phyloP scores from a whole-genome alignment of 2,797 vertebrate species.

The Myotis vivesi region DNA sequence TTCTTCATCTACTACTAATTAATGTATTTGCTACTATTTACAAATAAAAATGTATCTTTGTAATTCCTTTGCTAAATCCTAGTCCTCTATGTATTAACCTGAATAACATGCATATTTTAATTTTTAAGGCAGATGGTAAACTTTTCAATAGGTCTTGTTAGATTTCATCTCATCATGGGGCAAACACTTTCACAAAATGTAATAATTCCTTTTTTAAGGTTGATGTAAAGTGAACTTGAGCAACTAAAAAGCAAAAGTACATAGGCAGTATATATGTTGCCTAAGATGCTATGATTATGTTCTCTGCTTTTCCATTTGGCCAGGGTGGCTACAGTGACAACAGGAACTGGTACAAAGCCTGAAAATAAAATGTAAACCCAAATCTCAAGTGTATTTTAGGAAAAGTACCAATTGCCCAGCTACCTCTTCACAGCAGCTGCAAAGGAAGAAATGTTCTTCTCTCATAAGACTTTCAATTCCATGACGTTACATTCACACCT shows the following conservation, averaged over 20 bases:
- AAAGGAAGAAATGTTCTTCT: background rate
- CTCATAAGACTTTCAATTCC: background rate
- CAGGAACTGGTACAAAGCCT: background rate
- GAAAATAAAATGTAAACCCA: conserved; percentile 31
- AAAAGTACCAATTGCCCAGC: background rate
- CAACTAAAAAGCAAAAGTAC: conserved; percentile 36
- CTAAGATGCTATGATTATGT: background rate
- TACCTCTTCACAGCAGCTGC: background rate
- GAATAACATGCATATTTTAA: conserved; percentile 29
- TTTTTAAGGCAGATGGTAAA: conserved; percentile 62
- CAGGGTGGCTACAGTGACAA: background rate
- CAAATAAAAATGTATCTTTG: conserved; percentile 22
- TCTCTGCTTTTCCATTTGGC: background rate
- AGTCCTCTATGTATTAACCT: background rate
- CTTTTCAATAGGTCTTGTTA: background rate
- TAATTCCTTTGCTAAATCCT: background rate
- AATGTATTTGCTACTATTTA: background rate
- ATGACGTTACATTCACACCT: background rate
- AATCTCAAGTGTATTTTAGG: conserved; percentile 27
- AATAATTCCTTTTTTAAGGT: background rate
- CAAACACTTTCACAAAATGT: background rate
- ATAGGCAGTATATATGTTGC: background rate
- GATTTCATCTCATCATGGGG: background rate
- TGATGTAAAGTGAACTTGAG: background rate
- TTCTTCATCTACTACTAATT: background rate